Evolutionary conservation across 2,888 invertebrate species (phyloP).

Genomic region (Cataglyphis altisquamis): DNA sequence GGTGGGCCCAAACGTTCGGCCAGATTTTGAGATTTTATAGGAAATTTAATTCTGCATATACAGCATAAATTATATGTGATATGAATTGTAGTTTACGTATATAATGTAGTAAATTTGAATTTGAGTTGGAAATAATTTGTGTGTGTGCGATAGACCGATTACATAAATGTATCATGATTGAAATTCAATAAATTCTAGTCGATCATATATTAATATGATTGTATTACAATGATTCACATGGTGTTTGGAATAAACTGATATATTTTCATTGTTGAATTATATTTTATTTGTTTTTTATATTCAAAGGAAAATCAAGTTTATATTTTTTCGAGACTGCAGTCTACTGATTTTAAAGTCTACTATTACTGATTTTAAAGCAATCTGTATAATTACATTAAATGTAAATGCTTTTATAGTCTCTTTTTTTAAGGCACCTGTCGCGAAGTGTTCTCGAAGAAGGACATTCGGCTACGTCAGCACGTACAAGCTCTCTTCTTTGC

Average conservation of each 20-base stretch:
- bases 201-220: neutral
- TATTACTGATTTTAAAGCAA: neutral
- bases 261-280: neutral
- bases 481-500: slow-evolving; percentile 67
- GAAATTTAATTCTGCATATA: no score
- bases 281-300: neutral
- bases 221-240: neutral
- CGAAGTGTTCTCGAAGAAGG: slow-evolving; percentile 66
- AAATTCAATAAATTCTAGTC: slow-evolving; percentile 1
- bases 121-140: slow-evolving; percentile 25
- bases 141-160: neutral
- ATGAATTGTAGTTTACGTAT: neutral
- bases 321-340: neutral
- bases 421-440: slow-evolving; percentile 62
- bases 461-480: slow-evolving; percentile 73
- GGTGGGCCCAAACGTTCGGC: no score
- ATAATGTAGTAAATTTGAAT: slow-evolving; percentile 15
- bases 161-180: neutral
- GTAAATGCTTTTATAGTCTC: slow-evolving; percentile 52
- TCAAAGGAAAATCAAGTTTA: neutral
- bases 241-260: neutral
- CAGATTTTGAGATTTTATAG: no score
- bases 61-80: slow-evolving; percentile 5
- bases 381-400: slow-evolving; percentile 60
- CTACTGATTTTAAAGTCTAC: neutral